Base-by-base conservation (phyloP, 2,113 vertebrate species). In the Callorhinus ursinus region DNA sequence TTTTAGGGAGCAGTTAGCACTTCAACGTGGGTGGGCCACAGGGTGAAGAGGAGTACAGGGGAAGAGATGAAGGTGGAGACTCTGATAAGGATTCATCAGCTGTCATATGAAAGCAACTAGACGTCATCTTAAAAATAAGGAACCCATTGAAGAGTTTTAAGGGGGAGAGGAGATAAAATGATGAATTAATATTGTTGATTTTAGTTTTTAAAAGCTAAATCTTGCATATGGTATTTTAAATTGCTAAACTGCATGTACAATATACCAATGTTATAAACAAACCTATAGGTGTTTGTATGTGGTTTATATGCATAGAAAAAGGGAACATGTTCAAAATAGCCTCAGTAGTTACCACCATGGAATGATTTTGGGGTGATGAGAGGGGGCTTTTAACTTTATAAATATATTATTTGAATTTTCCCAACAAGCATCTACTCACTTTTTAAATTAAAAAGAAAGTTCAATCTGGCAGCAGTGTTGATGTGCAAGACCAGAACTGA, bases 401-500 rank as follows among this genome's bases (percentile, higher is more conserved):
- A 90, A 77, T 63, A 91, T 61, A 67, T 65, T 80, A 59, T 88
- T 89, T 84, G 46, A 89, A 93, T 85, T 91, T 95, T 51, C 22
- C 61, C 36, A 91, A 76, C 24, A 69, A 46, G 51, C 21, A n/a
- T 53, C 39, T 91, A 39, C 61, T 88, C 80, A 51, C 9, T 95
- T 96, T 92, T 80, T 65, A 88, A 80, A 67, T 88, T 55, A 67
- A 91, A 96, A 89, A 95, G 21, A 83, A 84, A 93, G 10, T 16
- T 81, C 24, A 49, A 36, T 31, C 51, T 86, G 85, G 88, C 71
- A 96, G 33, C 53, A 76, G 21, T 57, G 26, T 84, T 88, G 93
- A 72, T 65, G 12, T 95, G 28, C 31, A 92, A 88, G 57, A 53
- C 18, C 21, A 76, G 87, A 96, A 21, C 55, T 71, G 18, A 67